Evolutionary conservation across 1,140 invertebrate genomes (phyloP), one percentile per base, ranked within the genome.

Genomic region (Drosophila eugracilis): DNA sequence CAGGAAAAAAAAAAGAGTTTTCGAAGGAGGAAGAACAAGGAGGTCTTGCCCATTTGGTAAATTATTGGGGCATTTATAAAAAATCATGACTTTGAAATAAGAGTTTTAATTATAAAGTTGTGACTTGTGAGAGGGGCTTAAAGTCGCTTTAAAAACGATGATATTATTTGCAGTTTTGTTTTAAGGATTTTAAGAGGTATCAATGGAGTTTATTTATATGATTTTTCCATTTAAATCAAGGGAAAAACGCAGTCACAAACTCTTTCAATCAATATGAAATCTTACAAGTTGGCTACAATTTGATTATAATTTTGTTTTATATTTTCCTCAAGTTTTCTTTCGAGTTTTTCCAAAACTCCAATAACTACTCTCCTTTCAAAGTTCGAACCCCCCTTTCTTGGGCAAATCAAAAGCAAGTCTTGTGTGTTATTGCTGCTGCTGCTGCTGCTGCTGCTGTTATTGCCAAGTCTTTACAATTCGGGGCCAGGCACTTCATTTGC

Each of bases 401-500:
- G 24, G 45, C 57, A 74, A 74, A 74, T 74, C 57, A 74, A 74
- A 63, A 54, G 28, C 69, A 74, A 63, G 49, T 49, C 60, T 74
- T 47, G 54, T 50, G 47, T 54, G 24, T 70, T 70, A 22, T 55
- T 49, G n/a, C n/a, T 30, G 28, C 60, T 24, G 26, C 15, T 67
- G 21, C 24, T 48, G 67, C n/a, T 30, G 28, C 60, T 24, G 26
- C 15, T 67, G 21, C 24, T 48, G 67, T 36, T 60, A 44, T 30
- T 59, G 53, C 67, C 42, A 70, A 42, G 34, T 62, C 48, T 73
- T 73, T 73, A 73, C 70, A 73, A 73, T 62, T 73, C 70, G 57
- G 70, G 69, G 57, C 69, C 67, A 60, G 69, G 67, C 55, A 62
- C 67, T 73, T 73, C 70, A 73, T 73, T 73, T 72, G 54, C 55